phyloP scores from a whole-genome alignment of 2,113 vertebrate genomes.

The Formicarius rufipectus region DNA sequence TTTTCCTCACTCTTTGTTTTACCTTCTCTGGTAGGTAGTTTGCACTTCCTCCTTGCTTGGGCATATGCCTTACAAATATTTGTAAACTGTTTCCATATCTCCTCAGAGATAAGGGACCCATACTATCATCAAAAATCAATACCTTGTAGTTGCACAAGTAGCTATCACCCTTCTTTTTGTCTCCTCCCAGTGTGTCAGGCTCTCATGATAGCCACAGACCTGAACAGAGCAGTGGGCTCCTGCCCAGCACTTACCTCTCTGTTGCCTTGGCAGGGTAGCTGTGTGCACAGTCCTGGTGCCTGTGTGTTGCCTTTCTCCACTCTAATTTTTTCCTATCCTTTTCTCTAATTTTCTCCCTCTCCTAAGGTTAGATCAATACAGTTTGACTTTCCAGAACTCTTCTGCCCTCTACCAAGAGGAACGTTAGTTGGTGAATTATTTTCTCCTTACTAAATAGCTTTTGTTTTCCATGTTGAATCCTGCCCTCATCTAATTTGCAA shows the following conservation, averaged over 20 bases:
- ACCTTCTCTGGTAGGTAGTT: neutral
- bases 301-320: neutral
- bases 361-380: neutral
- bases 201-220: neutral
- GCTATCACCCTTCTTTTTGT: neutral
- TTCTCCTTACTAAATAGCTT: neutral
- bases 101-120: neutral
- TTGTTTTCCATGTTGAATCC: neutral
- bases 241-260: neutral
- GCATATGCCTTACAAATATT: neutral
- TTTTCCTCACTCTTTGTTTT: neutral
- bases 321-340: neutral
- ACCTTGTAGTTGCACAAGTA: neutral
- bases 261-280: neutral
- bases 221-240: neutral
- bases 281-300: neutral
- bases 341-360: neutral
- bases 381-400: neutral
- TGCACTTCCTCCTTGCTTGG: neutral
- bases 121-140: neutral
- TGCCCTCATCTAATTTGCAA: neutral
- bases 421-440: neutral
- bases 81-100: neutral
- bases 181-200: neutral
- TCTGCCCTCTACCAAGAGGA: neutral